A percentile compares a stretch with the other conserved stretches of the same genome.
Conservation (phyloP, 2,888 invertebrate genomes). For the Oscheius sp. region DNA sequence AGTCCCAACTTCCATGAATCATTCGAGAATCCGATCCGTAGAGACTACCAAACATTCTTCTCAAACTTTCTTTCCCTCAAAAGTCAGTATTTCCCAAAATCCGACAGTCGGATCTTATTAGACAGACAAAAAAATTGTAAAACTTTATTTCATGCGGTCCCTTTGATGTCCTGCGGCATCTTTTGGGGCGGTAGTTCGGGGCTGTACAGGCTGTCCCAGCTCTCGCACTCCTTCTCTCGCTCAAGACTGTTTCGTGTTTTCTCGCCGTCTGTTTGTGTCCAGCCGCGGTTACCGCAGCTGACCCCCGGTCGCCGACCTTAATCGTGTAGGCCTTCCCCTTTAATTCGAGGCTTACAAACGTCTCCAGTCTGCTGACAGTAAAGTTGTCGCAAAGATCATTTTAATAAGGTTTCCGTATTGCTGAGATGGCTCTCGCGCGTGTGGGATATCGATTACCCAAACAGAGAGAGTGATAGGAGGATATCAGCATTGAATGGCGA, state of each 20-base stretch:
- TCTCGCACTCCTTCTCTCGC: background rate
- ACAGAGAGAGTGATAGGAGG: slow-evolving; percentile 9
- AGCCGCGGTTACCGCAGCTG: slow-evolving; percentile 30
- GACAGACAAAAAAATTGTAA: too few relatives aligned
- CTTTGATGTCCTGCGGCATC: background rate
- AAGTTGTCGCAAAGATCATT: background rate
- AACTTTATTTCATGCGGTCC: background rate
- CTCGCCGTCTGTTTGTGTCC: slow-evolving; percentile 35
- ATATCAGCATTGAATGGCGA: slow-evolving; percentile 6
- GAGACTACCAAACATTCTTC: too few relatives aligned
- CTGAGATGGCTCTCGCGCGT: background rate
- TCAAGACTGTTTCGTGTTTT: slow-evolving; percentile 39
- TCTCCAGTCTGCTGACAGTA: slow-evolving; percentile 8
- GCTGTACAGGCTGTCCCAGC: slow-evolving; percentile 17
- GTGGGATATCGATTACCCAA: slow-evolving; percentile 31
- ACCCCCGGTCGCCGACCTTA: slow-evolving; percentile 6
- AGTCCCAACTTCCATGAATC: too few relatives aligned
- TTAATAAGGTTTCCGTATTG: background rate
- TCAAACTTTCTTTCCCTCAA: too few relatives aligned
- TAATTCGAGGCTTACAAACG: slow-evolving; percentile 28
- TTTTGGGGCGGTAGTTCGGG: background rate
- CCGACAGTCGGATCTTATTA: too few relatives aligned
- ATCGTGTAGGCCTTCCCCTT: slow-evolving; percentile 33
- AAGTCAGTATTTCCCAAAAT: too few relatives aligned
- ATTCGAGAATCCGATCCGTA: too few relatives aligned